Conservation (phyloP, 2,888 invertebrate genomes). For the Myopa testacea region DNA sequence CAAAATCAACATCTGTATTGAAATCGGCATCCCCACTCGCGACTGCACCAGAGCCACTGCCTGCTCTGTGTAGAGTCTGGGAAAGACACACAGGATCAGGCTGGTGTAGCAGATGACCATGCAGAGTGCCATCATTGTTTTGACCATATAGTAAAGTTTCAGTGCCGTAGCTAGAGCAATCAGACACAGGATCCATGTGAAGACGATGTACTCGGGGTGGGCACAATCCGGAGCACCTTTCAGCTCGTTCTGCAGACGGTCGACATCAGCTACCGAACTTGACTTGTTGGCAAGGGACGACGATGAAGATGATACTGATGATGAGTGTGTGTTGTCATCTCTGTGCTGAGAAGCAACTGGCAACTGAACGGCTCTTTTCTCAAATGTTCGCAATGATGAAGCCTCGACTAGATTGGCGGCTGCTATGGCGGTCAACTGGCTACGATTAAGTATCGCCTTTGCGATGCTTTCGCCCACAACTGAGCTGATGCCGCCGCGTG, state of each 20-base stretch:
- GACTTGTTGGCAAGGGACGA: neutral
- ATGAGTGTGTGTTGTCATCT: neutral
- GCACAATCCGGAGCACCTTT: constrained; percentile 69
- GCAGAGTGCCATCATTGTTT: constrained; percentile 80
- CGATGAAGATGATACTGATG: too few relatives aligned
- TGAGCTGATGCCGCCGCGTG: too few relatives aligned
- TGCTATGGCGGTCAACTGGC: neutral
- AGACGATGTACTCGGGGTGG: constrained; percentile 89
- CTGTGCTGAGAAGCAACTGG: constrained; percentile 18
- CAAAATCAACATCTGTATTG: constrained; percentile 84
- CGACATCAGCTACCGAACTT: neutral
- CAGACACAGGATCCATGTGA: constrained; percentile 93
- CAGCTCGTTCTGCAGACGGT: neutral
- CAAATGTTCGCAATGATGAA: constrained; percentile 51
- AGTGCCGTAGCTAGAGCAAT: constrained; percentile 92
- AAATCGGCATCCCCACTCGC: constrained; percentile 75
- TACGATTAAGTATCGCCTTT: too few relatives aligned
- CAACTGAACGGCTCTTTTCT: constrained; percentile 43
- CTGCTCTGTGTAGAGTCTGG: constrained; percentile 69
- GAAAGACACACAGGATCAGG: constrained; percentile 75
- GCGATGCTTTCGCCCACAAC: too few relatives aligned
- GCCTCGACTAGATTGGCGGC: constrained; percentile 47
- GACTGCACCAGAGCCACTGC: constrained; percentile 53
- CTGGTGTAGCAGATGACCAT: constrained; percentile 82
- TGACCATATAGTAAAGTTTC: constrained; percentile 88